phyloP scores from a whole-genome alignment of 2,888 invertebrate genomes.

The Dilophus febrilis region DNA sequence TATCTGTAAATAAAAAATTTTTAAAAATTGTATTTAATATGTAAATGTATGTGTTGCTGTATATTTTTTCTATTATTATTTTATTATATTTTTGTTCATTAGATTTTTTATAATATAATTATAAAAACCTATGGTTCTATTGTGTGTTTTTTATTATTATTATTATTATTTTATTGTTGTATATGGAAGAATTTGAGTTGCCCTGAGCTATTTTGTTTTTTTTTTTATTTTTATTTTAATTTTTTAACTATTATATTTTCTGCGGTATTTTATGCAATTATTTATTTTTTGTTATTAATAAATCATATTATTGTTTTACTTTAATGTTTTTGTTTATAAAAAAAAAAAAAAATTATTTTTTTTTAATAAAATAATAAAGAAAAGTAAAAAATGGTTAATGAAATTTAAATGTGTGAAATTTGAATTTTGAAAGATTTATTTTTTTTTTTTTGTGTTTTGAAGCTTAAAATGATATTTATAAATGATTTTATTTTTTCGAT shows the following conservation, averaged over 20 bases:
- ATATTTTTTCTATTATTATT: neutral
- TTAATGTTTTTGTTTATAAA: constrained; percentile 5
- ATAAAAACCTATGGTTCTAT: constrained; percentile 14
- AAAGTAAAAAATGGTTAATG: constrained; percentile 5
- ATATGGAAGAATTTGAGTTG: constrained; percentile 32
- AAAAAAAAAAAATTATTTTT: neutral
- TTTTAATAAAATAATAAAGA: constrained; percentile 1
- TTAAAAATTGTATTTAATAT: neutral
- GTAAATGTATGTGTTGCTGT: neutral
- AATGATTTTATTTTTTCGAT: too few relatives aligned
- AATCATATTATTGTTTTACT: constrained; percentile 8
- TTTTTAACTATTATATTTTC: neutral
- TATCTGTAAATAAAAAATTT: constrained; percentile 2
- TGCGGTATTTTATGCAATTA: constrained; percentile 5
- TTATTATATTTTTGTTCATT: too few relatives aligned
- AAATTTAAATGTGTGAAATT: constrained; percentile 6
- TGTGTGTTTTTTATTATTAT: constrained; percentile 7
- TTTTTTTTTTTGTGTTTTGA: constrained; percentile 20
- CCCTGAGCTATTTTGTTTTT: constrained; percentile 27
- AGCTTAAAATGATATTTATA: constrained; percentile 25
- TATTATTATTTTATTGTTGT: constrained; percentile 11
- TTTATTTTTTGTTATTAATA: constrained; percentile 10
- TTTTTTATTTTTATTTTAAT: neutral
- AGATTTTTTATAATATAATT: constrained; percentile 7
- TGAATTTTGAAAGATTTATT: constrained; percentile 21